Evolutionary conservation across 2,888 invertebrate genomes (phyloP), one percentile per base, ranked within the genome.

Genomic region (Limenitis arthemis): DNA sequence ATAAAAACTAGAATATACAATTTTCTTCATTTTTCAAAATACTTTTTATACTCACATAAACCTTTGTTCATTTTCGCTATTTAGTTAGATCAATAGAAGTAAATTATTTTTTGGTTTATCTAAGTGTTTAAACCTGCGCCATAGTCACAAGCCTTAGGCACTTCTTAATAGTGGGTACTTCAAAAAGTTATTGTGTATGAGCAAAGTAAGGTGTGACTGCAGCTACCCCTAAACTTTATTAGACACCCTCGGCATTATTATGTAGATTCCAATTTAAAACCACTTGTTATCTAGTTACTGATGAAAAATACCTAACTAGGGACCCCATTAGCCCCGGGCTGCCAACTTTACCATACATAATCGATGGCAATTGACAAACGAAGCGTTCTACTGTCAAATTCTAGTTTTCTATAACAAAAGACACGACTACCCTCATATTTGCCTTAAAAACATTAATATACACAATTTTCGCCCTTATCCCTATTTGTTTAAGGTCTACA

Each of bases 241-340:
- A 72, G 40, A 36, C 58, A 60, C 68, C 65, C 66, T 70, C 72
- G 70, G 68, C 73, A 82, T 84, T 82, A 83, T 83, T 81, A 86
- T 86, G 85, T 77, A 85, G 79, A 86, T 85, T 75, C 74, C 80
- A 85, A 86, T 86, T 86, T 83, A 75, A 84, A 85, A 81, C 85
- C 85, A 85, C 85, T 86, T 83, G 85, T 86, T 86, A 86, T 83
- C 83, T 85, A 85, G 85, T 86, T 86, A 86, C 81, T 68, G 70
- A 71, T 76, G 77, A 84, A 82, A 84, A 86, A 86, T 84, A 81
- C 81, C 83, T 84, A 82, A 71, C 58, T 56, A 52, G 70, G 70
- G 63, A 65, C 70, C 77, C 77, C 83, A 76, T 77, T 80, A 76
- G 83, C 85, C 85, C 61, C 64, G 68, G 86, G 86, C 85, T 73